phyloP scores from a whole-genome alignment of 2,797 vertebrate species.

The Argentina silus region DNA sequence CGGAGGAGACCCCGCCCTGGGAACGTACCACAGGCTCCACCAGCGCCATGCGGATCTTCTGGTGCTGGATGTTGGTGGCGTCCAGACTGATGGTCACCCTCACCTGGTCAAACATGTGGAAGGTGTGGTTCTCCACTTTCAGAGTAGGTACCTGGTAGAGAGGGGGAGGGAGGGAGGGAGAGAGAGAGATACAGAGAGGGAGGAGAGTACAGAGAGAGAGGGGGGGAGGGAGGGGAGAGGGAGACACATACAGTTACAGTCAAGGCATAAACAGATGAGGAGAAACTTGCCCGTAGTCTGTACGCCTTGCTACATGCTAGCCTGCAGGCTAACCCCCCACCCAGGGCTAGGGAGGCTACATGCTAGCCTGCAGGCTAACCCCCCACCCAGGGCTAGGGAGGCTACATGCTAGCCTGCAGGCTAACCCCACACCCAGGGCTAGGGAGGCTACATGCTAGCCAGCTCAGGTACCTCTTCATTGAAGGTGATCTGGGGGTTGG shows the following conservation, averaged over 20 bases:
- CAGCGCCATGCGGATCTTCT: slow-evolving; percentile 95
- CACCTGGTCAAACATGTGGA: slow-evolving; percentile 91
- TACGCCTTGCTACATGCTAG: no score
- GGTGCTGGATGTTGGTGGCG: slow-evolving; percentile 94
- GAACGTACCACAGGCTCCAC: no score
- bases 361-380: neutral
- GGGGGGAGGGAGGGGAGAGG: no score
- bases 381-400: no score
- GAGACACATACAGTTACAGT: neutral
- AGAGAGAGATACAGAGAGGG: no score
- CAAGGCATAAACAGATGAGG: neutral
- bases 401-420: neutral
- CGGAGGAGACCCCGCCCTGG: no score
- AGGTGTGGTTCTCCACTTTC: slow-evolving; percentile 85
- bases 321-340: no score
- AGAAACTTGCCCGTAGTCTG: neutral
- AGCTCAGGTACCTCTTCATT: slow-evolving; percentile 74
- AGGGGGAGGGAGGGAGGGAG: no score
- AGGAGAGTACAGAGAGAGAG: no score
- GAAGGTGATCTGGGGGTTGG: slow-evolving; percentile 78
- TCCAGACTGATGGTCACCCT: slow-evolving; percentile 93
- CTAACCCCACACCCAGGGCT: no score
- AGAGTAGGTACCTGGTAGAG: slow-evolving; percentile 82
- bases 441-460: neutral
- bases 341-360: no score